These are phyloP conservation scores for Trochalopteron elliotii DNA, from an alignment of 2,113 vertebrate species.

Conservation along the genomic window DNA sequence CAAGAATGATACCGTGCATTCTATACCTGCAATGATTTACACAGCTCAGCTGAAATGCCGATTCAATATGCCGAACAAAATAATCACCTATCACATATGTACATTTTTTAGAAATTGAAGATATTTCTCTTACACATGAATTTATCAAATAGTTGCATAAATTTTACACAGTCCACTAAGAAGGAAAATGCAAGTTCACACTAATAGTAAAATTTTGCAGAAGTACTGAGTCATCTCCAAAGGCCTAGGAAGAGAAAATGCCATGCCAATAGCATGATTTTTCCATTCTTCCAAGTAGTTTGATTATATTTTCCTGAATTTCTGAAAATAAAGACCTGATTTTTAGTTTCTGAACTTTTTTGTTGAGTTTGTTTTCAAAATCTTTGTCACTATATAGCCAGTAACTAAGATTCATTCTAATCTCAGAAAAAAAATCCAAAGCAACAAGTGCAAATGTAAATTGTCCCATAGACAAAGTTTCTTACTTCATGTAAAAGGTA, in stretches of 20 bases:
- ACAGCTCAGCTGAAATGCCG: background rate
- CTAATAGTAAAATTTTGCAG: background rate
- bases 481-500: background rate
- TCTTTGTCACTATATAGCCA: background rate
- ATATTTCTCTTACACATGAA: background rate
- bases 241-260: background rate
- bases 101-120: background rate
- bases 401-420: background rate
- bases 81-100: background rate
- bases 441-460: background rate
- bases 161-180: background rate
- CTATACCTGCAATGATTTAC: background rate
- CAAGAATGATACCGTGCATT: background rate
- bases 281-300: background rate
- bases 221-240: background rate
- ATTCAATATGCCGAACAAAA: background rate
- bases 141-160: background rate
- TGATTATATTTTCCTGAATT: background rate
- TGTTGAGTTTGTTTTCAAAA: background rate
- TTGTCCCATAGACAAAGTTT: background rate
- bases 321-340: background rate
- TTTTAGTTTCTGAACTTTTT: background rate
- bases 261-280: background rate
- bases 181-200: background rate
- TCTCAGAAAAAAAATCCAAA: background rate